phyloP scores from a whole-genome alignment of 2,888 invertebrate species.

The Mantis religiosa region DNA sequence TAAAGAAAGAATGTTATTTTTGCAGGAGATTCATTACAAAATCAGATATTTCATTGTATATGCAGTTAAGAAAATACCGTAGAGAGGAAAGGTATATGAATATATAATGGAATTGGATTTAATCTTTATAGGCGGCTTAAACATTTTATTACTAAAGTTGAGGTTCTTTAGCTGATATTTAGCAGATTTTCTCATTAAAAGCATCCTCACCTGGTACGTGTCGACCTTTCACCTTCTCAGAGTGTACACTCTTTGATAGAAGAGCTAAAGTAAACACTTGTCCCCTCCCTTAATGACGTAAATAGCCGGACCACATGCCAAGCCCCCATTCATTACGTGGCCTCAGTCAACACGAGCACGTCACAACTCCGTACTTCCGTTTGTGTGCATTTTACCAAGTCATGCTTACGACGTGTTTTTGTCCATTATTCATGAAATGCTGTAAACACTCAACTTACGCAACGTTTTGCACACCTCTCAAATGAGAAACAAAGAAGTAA shows the following conservation, averaged over 20 bases:
- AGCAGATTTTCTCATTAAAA: background rate
- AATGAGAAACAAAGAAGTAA: too few species aligned
- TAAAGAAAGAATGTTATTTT: too few species aligned
- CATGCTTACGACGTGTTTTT: background rate
- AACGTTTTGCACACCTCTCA: too few species aligned
- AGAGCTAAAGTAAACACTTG: background rate
- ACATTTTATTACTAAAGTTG: too few species aligned
- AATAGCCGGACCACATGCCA: background rate
- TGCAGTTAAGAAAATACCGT: too few species aligned
- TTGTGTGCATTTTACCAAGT: background rate
- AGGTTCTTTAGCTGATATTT: too few species aligned
- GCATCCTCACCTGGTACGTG: background rate
- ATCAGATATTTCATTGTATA: too few species aligned
- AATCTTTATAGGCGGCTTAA: too few species aligned
- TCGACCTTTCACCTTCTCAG: background rate
- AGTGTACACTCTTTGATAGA: background rate
- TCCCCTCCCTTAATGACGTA: background rate
- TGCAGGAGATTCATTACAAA: too few species aligned
- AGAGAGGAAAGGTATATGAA: too few species aligned
- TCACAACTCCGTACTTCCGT: background rate
- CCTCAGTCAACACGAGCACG: background rate
- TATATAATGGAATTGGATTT: too few species aligned
- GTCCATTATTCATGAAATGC: background rate
- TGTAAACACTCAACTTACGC: background rate
- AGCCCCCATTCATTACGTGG: too few species aligned